Evolutionary conservation across 2,888 invertebrate genomes (phyloP), one percentile per base, ranked within the genome.

Genomic region (Diploptera punctata): DNA sequence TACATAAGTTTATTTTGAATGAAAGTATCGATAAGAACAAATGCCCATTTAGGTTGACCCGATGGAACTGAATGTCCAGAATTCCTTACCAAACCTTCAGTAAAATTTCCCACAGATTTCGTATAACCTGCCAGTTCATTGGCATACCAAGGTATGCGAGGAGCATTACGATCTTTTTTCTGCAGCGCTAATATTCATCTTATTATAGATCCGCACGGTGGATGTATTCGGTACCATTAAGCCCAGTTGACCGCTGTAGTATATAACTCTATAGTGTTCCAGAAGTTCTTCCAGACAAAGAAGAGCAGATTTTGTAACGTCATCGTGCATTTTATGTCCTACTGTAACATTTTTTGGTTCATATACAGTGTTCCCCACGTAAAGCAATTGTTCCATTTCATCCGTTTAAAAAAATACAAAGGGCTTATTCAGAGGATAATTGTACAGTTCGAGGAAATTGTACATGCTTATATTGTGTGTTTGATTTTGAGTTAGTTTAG

Each of bases 191-290:
- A 85, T 86, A 18, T 79, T 74, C n/a, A 85, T 76, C 4, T 80
- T 80, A 68, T 79, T 76, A 3, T 85, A 74, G 76, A 84, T 84
- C 13, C 80, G 80, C 74, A 83, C 83, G 0, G 85, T 84, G 73
- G 84, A 77, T 0, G 84, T 83, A 33, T 82, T 88, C 0, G 90
- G 90, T n/a, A 90, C 88, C 60, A 91, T 90, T 74, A 91, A 86
- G 79, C 91, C 91, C 78, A 86, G 80, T 76, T 82, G 74, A 71
- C 79, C 80, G 76, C 83, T 82, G 77, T 79, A 83, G 74, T 80
- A 81, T 54, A 78, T 77, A 24, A 77, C 77, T 5, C 71, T 29
- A 29, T 81, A 76, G 44, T 57, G 43, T 1, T 88, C 86, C n/a
- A 88, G 77, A 2, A 88, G 78, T 72, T 86, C 86, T 74, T 86